Conservation (phyloP, 2,888 invertebrate species). For the Leptopilina syphax region DNA sequence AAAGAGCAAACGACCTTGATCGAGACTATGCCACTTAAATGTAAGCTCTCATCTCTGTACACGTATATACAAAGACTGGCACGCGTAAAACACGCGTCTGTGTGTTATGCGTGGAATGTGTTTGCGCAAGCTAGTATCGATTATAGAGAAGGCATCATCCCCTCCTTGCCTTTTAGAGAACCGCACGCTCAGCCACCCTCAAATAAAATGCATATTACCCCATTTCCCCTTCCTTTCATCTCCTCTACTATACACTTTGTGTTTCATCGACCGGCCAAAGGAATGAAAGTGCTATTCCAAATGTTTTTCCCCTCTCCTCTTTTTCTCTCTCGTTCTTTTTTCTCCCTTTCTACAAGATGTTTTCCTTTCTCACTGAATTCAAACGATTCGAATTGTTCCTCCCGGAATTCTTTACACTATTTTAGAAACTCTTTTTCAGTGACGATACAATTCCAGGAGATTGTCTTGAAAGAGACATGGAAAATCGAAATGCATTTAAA, state of each 20-base stretch:
- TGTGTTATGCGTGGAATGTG: slow-evolving; percentile 42
- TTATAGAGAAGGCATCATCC: slow-evolving; percentile 30
- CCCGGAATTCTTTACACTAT: slow-evolving; percentile 26
- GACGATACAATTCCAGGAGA: neutral
- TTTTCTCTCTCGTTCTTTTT: neutral
- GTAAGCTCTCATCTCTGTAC: slow-evolving; percentile 7
- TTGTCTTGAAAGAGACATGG: too few species aligned
- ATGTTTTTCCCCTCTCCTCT: neutral
- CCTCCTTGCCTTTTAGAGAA: slow-evolving; percentile 47
- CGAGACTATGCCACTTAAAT: slow-evolving; percentile 52
- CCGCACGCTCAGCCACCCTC: slow-evolving; percentile 40
- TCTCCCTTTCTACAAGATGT: neutral
- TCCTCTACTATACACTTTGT: neutral
- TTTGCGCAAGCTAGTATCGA: slow-evolving; percentile 48
- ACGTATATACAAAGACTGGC: slow-evolving; percentile 12
- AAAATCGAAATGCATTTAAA: too few species aligned
- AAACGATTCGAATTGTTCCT: slow-evolving; percentile 10
- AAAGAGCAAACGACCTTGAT: slow-evolving; percentile 61
- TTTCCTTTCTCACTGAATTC: slow-evolving; percentile 19
- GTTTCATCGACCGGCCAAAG: slow-evolving; percentile 20
- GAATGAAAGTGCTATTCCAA: neutral
- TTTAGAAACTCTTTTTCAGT: slow-evolving; percentile 22
- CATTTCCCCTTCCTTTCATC: slow-evolving; percentile 9
- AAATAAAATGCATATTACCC: slow-evolving; percentile 39
- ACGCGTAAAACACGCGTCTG: slow-evolving; percentile 30